Conservation (phyloP, 2,888 invertebrate genomes). For the Galeruca laticollis region DNA sequence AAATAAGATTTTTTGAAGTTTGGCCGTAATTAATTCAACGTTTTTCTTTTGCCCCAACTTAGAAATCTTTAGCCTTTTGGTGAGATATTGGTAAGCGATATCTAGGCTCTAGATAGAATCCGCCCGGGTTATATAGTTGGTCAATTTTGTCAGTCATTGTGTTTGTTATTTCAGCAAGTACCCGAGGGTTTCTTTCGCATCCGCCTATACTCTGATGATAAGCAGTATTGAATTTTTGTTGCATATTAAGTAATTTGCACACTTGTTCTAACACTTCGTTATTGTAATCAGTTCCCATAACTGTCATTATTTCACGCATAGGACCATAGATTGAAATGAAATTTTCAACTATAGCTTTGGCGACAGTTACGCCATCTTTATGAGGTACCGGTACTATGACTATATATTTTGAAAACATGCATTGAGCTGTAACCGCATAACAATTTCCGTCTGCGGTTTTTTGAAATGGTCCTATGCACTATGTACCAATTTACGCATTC, state of each 20-base stretch:
- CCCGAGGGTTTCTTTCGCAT: no score
- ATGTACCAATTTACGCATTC: no score
- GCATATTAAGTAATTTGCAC: constrained; percentile 15
- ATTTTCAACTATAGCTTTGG: constrained; percentile 45
- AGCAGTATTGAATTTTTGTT: constrained; percentile 32
- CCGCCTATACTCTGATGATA: constrained; percentile 64
- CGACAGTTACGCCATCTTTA: constrained; percentile 46
- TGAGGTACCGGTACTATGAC: constrained; percentile 3
- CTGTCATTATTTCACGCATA: constrained; percentile 27
- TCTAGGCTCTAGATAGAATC: not conserved
- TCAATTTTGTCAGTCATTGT: not conserved
- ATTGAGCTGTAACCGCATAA: no score
- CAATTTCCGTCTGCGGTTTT: no score
- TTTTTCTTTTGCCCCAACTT: not conserved
- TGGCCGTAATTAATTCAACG: no score
- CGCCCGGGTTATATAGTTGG: not conserved
- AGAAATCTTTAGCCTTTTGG: not conserved
- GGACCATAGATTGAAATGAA: constrained; percentile 42
- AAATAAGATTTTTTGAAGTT: no score
- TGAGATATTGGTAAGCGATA: not conserved
- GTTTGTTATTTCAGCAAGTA: not conserved
- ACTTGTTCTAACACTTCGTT: constrained; percentile 24
- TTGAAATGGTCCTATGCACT: no score
- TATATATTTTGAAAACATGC: no score
- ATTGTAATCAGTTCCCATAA: constrained; percentile 35